These are phyloP conservation scores for Eubasilissa splendida DNA, from an alignment of 2,888 invertebrate species.

Conservation along the genomic window DNA sequence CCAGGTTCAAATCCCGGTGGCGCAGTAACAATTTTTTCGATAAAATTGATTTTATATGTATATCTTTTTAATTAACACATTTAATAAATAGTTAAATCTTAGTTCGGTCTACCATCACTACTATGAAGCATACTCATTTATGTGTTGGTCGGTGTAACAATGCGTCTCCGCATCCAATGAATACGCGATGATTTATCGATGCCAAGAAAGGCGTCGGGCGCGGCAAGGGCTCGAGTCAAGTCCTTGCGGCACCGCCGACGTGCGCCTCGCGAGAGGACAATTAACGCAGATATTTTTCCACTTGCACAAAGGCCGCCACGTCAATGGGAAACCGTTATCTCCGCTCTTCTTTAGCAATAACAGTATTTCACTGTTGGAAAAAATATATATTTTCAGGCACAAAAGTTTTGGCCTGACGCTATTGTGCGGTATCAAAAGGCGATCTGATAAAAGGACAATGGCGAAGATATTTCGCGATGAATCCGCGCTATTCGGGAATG, in stretches of 20 bases:
- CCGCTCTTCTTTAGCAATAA: slow-evolving; percentile 49
- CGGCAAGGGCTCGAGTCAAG: not conserved
- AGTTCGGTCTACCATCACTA: too few relatives aligned
- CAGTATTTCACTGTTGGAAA: slow-evolving; percentile 51
- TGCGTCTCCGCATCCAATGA: too few relatives aligned
- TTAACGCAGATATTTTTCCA: slow-evolving; percentile 37
- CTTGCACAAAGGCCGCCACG: slow-evolving; percentile 26
- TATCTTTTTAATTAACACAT: too few relatives aligned
- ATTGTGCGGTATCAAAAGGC: slow-evolving; percentile 52
- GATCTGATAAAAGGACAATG: slow-evolving; percentile 49
- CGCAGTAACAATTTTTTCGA: too few relatives aligned
- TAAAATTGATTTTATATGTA: too few relatives aligned
- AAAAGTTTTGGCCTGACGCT: slow-evolving; percentile 51
- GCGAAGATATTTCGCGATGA: slow-evolving; percentile 48
- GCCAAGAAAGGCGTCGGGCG: too few relatives aligned
- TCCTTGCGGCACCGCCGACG: slow-evolving; percentile 19
- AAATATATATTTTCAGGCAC: slow-evolving; percentile 49
- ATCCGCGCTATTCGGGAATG: slow-evolving; percentile 38
- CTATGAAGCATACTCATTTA: too few relatives aligned
- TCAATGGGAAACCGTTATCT: slow-evolving; percentile 50
- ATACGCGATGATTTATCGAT: too few relatives aligned
- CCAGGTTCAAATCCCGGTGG: too few relatives aligned
- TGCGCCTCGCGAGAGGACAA: slow-evolving; percentile 14
- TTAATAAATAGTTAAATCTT: too few relatives aligned
- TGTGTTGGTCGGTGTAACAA: too few relatives aligned